Conservation (phyloP, 37 sponge, comb jelly and placozoan species). For the Aplysina aerophoba region DNA sequence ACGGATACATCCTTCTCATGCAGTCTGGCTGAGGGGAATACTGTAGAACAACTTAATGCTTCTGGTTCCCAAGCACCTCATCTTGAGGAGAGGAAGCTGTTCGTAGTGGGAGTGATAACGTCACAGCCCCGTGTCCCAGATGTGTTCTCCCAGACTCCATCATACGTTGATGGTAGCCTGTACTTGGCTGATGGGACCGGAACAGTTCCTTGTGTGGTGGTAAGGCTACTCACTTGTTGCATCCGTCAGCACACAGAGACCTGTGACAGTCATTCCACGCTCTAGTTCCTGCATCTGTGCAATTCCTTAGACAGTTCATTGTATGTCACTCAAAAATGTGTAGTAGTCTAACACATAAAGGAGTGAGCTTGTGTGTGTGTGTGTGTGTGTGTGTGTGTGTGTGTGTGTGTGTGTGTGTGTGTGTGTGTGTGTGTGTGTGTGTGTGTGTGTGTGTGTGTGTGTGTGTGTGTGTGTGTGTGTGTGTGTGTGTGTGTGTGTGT, state of each 20-base stretch:
- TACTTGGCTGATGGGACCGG: background rate
- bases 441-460: too few species aligned
- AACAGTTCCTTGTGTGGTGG: background rate
- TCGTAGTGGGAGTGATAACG: too few species aligned
- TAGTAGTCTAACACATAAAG: conserved; percentile 52
- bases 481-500: too few species aligned
- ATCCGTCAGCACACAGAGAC: background rate
- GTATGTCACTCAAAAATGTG: conserved; percentile 15
- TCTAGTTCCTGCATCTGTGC: too few species aligned
- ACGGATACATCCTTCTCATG: background rate
- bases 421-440: background rate
- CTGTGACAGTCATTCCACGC: background rate
- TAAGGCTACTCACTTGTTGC: background rate
- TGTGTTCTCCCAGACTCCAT: too few species aligned
- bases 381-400: conserved; percentile 1
- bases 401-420: conserved; percentile 4
- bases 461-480: too few species aligned
- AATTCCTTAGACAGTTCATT: conserved; percentile 10
- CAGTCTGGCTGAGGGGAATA: background rate
- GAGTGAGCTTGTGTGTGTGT: conserved; percentile 42
- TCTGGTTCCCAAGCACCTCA: too few species aligned
- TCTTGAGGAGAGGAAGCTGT: too few species aligned
- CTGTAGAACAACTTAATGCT: too few species aligned
- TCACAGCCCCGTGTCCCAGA: too few species aligned
- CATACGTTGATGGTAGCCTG: background rate